Conservation (phyloP, 2,113 vertebrate genomes). For the Nanorana parkeri region DNA sequence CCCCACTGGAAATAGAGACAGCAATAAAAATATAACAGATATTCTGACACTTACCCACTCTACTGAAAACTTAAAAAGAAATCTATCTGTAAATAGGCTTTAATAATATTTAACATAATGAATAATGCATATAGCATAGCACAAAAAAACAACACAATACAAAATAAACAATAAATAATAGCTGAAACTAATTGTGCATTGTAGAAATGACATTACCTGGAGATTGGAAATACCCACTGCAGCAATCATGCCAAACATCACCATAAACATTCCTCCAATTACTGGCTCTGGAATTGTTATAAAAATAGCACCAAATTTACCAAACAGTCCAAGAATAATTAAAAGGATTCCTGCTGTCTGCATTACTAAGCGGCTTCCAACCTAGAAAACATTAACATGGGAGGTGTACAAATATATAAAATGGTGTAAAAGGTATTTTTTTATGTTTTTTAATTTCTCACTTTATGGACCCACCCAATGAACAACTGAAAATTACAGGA, state of each 20-base stretch:
- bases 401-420: not conserved
- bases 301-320: conserved; percentile 79
- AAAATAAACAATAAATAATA: no score
- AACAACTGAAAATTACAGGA: no score
- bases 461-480: no score
- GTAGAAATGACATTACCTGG: conserved; percentile 66
- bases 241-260: conserved; percentile 83
- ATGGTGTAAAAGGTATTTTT: not conserved
- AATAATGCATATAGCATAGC: no score
- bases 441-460: no score
- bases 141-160: no score
- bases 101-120: no score
- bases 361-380: conserved; percentile 78
- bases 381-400: conserved; percentile 60
- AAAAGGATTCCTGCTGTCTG: conserved; percentile 76
- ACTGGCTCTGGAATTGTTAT: conserved; percentile 81
- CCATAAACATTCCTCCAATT: conserved; percentile 82
- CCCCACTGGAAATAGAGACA: no score
- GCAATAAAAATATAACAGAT: no score
- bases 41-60: no score
- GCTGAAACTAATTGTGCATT: not conserved
- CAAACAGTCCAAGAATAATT: conserved; percentile 77
- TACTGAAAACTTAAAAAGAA: no score
- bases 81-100: no score
- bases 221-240: conserved; percentile 81